A percentile compares a stretch with the other conserved stretches of the same genome.
phyloP scores from a whole-genome alignment of 1,140 invertebrate genomes.

The Bombus balteatus region DNA sequence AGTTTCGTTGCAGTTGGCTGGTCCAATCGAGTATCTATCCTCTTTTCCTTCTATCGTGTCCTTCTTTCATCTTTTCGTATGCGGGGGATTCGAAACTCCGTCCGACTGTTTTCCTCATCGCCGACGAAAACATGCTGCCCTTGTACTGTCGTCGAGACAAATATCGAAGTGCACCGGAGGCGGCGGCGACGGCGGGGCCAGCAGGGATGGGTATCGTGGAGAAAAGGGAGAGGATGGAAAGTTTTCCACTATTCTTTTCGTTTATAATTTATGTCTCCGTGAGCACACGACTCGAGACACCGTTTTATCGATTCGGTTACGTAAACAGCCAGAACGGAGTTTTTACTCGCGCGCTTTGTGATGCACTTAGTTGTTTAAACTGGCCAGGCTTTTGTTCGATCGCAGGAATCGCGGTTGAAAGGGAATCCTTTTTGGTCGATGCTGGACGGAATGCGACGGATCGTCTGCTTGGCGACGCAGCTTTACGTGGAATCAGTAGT shows the following conservation, averaged over 20 bases:
- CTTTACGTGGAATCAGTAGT: conserved; percentile 2
- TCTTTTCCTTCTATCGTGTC: conserved; percentile 33
- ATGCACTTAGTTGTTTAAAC: conserved; percentile 43
- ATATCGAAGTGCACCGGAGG: conserved; percentile 44
- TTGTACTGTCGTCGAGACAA: conserved; percentile 71
- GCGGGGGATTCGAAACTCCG: conserved; percentile 57
- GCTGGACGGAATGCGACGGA: background rate
- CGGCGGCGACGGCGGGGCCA: background rate
- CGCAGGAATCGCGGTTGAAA: background rate
- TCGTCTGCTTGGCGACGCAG: background rate
- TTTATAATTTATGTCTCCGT: conserved; percentile 53
- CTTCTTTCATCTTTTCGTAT: conserved; percentile 39
- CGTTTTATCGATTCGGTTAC: conserved; percentile 48
- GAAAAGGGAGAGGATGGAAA: conserved; percentile 13
- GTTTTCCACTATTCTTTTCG: conserved; percentile 53
- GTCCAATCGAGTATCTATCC: conserved; percentile 53
- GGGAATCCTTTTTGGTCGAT: background rate
- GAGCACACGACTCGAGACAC: conserved; percentile 18
- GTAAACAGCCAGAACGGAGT: conserved; percentile 30
- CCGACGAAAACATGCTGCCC: conserved; percentile 71
- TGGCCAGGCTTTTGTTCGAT: conserved; percentile 40
- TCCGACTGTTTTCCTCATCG: conserved; percentile 67
- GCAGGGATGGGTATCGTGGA: background rate
- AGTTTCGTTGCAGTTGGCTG: conserved; percentile 64
- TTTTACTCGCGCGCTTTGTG: conserved; percentile 10